Percentiles rank a stretch among this genome's conserved stretches.
phyloP scores from a whole-genome alignment of 2,113 vertebrate genomes.

The Rhombomys opimus region DNA sequence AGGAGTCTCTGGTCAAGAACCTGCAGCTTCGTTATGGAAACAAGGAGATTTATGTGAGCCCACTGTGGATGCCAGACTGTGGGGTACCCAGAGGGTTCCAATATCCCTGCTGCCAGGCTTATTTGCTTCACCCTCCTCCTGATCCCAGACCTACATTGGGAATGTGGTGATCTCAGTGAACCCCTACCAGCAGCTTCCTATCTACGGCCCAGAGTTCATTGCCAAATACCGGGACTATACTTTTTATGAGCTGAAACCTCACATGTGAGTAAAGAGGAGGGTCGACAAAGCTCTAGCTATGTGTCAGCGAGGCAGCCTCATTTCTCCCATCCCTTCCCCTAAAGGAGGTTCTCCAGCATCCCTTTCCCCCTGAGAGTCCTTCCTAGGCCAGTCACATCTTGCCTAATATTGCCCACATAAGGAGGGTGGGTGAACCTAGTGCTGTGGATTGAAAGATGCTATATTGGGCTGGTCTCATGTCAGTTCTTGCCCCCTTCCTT shows the following conservation, averaged over 20 bases:
- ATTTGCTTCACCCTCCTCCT: background rate
- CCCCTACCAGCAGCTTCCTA: conserved; percentile 86
- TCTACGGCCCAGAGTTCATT: conserved; percentile 87
- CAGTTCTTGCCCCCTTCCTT: background rate
- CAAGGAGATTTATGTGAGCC: conserved; percentile 88
- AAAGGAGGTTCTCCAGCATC: conserved; percentile 10
- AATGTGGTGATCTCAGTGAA: conserved; percentile 89
- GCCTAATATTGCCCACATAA: background rate
- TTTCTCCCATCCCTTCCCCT: background rate
- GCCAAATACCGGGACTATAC: conserved; percentile 85
- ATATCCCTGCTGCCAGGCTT: background rate
- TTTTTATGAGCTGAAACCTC: conserved; percentile 88
- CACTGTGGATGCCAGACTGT: fast-evolving
- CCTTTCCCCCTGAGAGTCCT: background rate
- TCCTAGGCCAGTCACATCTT: background rate
- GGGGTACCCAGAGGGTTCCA: background rate
- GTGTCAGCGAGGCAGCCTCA: background rate
- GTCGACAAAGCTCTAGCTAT: background rate
- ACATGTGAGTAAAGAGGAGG: conserved; percentile 86
- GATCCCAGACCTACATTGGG: conserved; percentile 89
- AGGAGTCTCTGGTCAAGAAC: conserved; percentile 87
- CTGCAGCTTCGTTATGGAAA: conserved; percentile 85
- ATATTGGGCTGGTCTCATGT: background rate
- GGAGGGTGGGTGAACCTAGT: background rate
- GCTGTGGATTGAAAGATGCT: background rate